phyloP scores from a whole-genome alignment of 2,797 vertebrate genomes.

The Rhinatrema bivittatum region DNA sequence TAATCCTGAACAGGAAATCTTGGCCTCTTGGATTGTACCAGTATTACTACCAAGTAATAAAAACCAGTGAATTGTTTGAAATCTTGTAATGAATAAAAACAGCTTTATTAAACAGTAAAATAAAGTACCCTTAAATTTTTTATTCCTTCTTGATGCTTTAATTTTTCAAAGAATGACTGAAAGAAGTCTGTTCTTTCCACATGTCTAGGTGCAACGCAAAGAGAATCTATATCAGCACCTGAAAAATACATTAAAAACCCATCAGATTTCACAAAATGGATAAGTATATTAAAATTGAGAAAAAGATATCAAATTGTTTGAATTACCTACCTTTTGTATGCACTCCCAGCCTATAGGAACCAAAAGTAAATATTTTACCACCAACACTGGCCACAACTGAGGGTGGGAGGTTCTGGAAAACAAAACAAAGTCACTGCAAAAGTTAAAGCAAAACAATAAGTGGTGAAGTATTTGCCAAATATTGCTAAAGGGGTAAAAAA shows the following conservation, averaged over 20 bases:
- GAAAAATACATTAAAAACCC: conserved; percentile 17
- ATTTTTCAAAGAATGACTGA: conserved; percentile 89
- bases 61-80: too few species aligned
- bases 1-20: too few species aligned
- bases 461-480: too few species aligned
- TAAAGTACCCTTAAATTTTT: conserved; percentile 87
- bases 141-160: conserved; percentile 84
- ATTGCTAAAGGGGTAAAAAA: too few species aligned
- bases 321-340: conserved; percentile 87
- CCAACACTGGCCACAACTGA: conserved; percentile 72
- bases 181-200: conserved; percentile 94
- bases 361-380: conserved; percentile 96
- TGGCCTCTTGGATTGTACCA: too few species aligned
- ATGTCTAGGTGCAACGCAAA: conserved; percentile 91
- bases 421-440: too few species aligned
- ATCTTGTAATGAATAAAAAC: too few species aligned
- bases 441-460: too few species aligned
- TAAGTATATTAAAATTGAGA: too few species aligned
- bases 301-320: too few species aligned
- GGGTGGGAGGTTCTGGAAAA: conserved; percentile 76
- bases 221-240: conserved; percentile 95
- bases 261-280: neutral
- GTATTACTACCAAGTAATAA: too few species aligned
- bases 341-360: conserved; percentile 92
- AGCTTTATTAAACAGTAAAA: too few species aligned